These are phyloP conservation scores for Setipinna tenuifilis DNA, from an alignment of 2,797 vertebrate genomes.

Conservation along the genomic window DNA sequence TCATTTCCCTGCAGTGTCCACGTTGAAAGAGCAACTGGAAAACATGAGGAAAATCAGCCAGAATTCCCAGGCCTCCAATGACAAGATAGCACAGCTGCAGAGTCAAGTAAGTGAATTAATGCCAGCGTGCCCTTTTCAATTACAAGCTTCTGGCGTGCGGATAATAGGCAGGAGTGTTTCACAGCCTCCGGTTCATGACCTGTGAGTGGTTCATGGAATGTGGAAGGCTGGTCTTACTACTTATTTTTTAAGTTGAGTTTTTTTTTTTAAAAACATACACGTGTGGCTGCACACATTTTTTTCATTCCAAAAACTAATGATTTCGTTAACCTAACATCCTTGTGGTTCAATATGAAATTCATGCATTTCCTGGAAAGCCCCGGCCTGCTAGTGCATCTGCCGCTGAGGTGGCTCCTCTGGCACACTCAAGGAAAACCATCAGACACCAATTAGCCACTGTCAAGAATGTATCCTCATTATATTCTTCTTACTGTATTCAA, in stretches of 20 bases:
- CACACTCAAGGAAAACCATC: background rate
- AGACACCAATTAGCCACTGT: background rate
- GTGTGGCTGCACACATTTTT: background rate
- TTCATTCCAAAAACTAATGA: background rate
- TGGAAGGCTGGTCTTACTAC: background rate
- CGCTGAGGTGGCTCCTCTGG: background rate
- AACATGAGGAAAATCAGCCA: conserved; percentile 93
- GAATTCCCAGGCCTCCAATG: conserved; percentile 92
- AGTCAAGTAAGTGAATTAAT: conserved; percentile 81
- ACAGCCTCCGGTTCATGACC: background rate
- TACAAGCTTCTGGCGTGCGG: background rate
- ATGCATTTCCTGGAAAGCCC: conserved; percentile 3
- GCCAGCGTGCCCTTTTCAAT: conserved; percentile 67
- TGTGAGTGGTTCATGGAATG: background rate
- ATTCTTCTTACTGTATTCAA: too few species aligned
- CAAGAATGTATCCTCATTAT: too few species aligned
- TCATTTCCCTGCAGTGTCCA: conserved; percentile 81
- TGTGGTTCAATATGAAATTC: background rate
- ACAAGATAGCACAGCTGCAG: conserved; percentile 92
- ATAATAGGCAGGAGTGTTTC: conserved; percentile 17
- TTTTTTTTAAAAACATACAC: too few species aligned
- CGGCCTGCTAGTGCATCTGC: background rate
- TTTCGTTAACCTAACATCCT: background rate
- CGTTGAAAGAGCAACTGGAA: conserved; percentile 96
- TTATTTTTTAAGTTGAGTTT: too few species aligned